phyloP scores from a whole-genome alignment of 2,888 invertebrate genomes.

The Abrostola tripartita region DNA sequence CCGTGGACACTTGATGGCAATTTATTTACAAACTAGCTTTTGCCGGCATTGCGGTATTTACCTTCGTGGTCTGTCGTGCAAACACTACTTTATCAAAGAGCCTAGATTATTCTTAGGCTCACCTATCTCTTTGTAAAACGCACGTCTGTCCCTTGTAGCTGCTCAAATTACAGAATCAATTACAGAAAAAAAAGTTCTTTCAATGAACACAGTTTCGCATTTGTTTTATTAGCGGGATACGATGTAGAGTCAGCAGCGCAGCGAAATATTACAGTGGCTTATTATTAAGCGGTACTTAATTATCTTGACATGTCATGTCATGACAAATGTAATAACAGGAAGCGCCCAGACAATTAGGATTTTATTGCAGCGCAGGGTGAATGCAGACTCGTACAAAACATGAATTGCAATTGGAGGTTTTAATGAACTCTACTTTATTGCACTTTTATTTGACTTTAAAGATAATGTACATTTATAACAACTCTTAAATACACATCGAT shows the following conservation, averaged over 20 bases:
- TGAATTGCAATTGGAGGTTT: conserved; percentile 51
- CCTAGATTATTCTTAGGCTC: too few relatives aligned
- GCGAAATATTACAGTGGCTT: conserved; percentile 20
- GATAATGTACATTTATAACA: conserved; percentile 31
- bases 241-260: conserved; percentile 8
- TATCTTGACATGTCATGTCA: conserved; percentile 30
- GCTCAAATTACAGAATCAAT: too few relatives aligned
- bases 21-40: conserved; percentile 10
- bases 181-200: too few relatives aligned
- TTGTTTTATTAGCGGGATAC: too few relatives aligned
- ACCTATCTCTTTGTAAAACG: too few relatives aligned
- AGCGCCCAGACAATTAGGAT: conserved; percentile 49
- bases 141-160: too few relatives aligned
- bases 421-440: conserved; percentile 37
- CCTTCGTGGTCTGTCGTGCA: too few relatives aligned
- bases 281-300: conserved; percentile 18
- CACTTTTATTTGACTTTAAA: conserved; percentile 26
- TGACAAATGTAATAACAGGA: conserved; percentile 50
- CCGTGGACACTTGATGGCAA: conserved; percentile 18
- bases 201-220: too few relatives aligned
- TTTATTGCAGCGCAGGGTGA: conserved; percentile 42
- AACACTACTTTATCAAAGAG: too few relatives aligned
- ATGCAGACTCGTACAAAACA: conserved; percentile 40
- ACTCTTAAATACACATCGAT: conserved; percentile 4
- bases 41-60: too few relatives aligned